Evolutionary conservation across 2,888 invertebrate genomes (phyloP).

Genomic region (Cerastis leucographa): DNA sequence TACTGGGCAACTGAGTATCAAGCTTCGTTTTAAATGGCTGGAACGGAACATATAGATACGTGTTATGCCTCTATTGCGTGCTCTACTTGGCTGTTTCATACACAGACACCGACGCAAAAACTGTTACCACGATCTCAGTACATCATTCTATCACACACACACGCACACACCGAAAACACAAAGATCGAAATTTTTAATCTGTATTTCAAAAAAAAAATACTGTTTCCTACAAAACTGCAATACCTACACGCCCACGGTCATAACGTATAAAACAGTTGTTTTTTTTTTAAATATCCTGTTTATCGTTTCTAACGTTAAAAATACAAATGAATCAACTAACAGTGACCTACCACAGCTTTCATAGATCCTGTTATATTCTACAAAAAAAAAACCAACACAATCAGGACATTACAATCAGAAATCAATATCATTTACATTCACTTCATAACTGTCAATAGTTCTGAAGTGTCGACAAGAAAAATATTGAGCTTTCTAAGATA

Average conservation of each 20-base stretch:
- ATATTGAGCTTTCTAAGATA: constrained; percentile 89
- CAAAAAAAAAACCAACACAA: constrained; percentile 50
- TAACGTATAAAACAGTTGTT: too few relatives aligned
- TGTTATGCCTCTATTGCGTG: background rate
- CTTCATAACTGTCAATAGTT: constrained; percentile 79
- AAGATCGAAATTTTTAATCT: too few relatives aligned
- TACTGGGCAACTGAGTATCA: constrained; percentile 20
- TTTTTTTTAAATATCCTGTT: too few relatives aligned
- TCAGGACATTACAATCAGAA: constrained; percentile 59
- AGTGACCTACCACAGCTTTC: constrained; percentile 21
- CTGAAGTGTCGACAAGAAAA: constrained; percentile 86
- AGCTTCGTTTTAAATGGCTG: constrained; percentile 28
- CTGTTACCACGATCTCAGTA: too few relatives aligned
- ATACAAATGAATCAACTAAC: background rate
- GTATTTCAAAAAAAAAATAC: too few relatives aligned
- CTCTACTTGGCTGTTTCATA: background rate
- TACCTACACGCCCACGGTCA: too few relatives aligned
- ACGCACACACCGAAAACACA: too few relatives aligned
- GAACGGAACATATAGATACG: background rate
- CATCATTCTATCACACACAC: too few relatives aligned
- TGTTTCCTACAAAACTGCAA: too few relatives aligned
- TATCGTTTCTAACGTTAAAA: background rate
- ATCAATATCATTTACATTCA: constrained; percentile 76
- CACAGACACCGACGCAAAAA: too few relatives aligned
- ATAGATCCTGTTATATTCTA: constrained; percentile 44